These are phyloP conservation scores for Harpagifer antarcticus DNA, from an alignment of 2,797 vertebrate genomes.

Conservation along the genomic window DNA sequence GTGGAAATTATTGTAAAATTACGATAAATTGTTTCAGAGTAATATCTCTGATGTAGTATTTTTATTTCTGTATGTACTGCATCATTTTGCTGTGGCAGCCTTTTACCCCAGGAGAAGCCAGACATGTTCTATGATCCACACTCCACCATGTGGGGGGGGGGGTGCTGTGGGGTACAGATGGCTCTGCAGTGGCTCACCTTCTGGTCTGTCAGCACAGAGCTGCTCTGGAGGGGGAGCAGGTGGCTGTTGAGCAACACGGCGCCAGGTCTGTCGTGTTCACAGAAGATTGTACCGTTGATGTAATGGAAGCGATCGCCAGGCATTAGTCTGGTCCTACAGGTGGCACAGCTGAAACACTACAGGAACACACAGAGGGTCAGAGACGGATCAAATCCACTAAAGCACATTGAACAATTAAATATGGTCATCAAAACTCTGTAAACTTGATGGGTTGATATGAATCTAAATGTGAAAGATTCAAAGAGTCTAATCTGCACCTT, in stretches of 20 bases:
- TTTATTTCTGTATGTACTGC: neutral
- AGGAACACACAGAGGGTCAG: neutral
- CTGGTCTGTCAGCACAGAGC: conserved; percentile 86
- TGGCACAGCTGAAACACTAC: conserved; percentile 90
- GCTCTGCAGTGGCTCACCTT: conserved; percentile 78
- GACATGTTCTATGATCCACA: conserved; percentile 1
- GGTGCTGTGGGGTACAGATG: neutral
- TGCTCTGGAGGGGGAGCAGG: conserved; percentile 85
- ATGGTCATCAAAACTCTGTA: neutral
- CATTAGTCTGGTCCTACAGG: conserved; percentile 88
- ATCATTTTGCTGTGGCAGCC: neutral
- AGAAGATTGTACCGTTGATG: conserved; percentile 88
- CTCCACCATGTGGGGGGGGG: neutral
- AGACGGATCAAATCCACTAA: neutral
- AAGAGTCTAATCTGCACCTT: accelerated
- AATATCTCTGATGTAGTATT: neutral
- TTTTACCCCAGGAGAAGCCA: neutral
- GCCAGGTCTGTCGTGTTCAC: conserved; percentile 87
- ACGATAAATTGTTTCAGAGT: neutral
- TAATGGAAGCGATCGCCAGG: conserved; percentile 89
- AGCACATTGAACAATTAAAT: neutral
- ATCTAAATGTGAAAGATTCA: neutral
- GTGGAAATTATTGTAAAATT: neutral
- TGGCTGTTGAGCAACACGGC: conserved; percentile 80
- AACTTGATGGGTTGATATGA: neutral